These are phyloP conservation scores for Cardiocondyla obscurior DNA, from an alignment of 1,140 invertebrate genomes.

Conservation along the genomic window DNA sequence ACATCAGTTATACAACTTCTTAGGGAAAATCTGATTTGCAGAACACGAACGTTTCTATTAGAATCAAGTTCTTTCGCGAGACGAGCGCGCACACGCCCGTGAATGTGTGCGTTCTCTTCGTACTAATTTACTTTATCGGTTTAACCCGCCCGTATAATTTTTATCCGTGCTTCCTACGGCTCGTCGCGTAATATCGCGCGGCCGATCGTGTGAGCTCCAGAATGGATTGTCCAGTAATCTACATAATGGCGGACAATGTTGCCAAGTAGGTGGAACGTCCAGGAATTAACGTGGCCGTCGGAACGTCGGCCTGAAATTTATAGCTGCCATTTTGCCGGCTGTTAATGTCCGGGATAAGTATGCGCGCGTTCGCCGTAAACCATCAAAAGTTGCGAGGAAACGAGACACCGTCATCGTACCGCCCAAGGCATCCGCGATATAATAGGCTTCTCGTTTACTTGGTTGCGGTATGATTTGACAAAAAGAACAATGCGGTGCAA, in stretches of 20 bases:
- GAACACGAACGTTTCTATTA: neutral
- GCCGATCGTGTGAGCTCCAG: conserved; percentile 29
- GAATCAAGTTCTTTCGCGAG: neutral
- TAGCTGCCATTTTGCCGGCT: conserved; percentile 43
- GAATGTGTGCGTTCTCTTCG: neutral
- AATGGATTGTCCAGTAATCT: conserved; percentile 46
- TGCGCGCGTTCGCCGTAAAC: neutral
- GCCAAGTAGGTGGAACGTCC: conserved; percentile 50
- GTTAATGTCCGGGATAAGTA: conserved; percentile 49
- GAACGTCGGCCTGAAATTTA: conserved; percentile 42
- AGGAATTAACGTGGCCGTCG: conserved; percentile 45
- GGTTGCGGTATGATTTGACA: neutral
- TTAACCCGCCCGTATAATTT: neutral
- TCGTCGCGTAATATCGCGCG: conserved; percentile 39
- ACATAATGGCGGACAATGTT: conserved; percentile 54
- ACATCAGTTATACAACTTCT: neutral
- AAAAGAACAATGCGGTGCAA: neutral
- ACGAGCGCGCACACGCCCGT: too few species aligned
- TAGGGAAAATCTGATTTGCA: neutral
- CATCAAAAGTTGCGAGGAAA: conserved; percentile 30
- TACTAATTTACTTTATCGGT: neutral
- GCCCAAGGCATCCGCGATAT: neutral
- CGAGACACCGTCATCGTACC: neutral
- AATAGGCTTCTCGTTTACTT: neutral
- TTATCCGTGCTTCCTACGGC: neutral